Evolutionary conservation across 2,113 vertebrate species (phyloP).

Genomic region (Scartelaos histophorus): DNA sequence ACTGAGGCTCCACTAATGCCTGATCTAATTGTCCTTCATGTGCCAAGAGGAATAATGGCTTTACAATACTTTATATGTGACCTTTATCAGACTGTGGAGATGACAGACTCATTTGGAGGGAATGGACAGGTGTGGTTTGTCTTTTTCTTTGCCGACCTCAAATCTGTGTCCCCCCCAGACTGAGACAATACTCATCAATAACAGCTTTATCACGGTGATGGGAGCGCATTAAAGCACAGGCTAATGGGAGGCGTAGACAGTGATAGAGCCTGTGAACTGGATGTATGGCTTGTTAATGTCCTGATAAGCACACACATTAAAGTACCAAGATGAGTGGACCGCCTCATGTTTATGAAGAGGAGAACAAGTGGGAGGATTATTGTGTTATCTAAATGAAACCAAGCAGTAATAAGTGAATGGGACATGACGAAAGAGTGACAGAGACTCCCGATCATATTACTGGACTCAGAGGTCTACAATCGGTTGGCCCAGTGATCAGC

Average conservation of each 20-base stretch:
- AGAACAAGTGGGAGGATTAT: slow-evolving; percentile 7
- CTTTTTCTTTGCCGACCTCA: slow-evolving; percentile 45
- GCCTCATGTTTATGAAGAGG: slow-evolving; percentile 17
- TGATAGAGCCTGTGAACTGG: slow-evolving; percentile 63
- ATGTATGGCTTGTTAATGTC: slow-evolving; percentile 62
- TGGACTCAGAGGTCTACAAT: slow-evolving; percentile 1
- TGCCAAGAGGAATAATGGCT: slow-evolving; percentile 7
- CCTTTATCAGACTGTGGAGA: slow-evolving; percentile 44
- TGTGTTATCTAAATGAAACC: slow-evolving; percentile 49
- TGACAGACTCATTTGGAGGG: slow-evolving; percentile 29
- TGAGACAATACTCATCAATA: slow-evolving; percentile 54
- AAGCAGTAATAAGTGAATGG: slow-evolving; percentile 55
- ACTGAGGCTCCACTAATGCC: slow-evolving; percentile 1
- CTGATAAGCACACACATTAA: slow-evolving; percentile 36
- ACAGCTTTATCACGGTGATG: slow-evolving; percentile 66
- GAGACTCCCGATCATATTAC: background rate
- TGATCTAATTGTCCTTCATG: slow-evolving; percentile 40
- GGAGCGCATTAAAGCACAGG: slow-evolving; percentile 59
- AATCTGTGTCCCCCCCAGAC: slow-evolving; percentile 53
- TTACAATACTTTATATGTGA: slow-evolving; percentile 38
- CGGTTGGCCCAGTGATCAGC: slow-evolving; percentile 20
- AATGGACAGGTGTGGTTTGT: slow-evolving; percentile 48
- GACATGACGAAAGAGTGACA: background rate
- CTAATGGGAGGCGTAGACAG: slow-evolving; percentile 63
- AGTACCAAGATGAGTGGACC: slow-evolving; percentile 6